Conservation (phyloP, 2,888 invertebrate genomes). For the Phalera bucephala region DNA sequence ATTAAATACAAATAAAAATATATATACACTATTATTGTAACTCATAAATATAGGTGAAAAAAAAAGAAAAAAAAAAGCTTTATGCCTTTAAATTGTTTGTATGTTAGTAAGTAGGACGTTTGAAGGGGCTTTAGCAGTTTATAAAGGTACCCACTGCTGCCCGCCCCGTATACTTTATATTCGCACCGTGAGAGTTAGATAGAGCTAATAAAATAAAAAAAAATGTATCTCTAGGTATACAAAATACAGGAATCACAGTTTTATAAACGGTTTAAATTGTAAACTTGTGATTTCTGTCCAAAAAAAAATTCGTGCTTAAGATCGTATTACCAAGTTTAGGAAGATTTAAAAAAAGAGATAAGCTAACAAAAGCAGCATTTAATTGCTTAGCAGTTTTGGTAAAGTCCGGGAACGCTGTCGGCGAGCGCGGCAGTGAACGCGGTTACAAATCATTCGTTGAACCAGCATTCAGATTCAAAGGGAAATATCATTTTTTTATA, state of each 20-base stretch:
- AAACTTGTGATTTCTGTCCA: constrained; percentile 43
- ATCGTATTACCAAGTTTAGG: constrained; percentile 65
- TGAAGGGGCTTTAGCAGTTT: constrained; percentile 57
- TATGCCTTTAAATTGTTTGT: constrained; percentile 79
- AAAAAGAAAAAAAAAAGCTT: constrained; percentile 72
- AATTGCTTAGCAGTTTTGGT: constrained; percentile 63
- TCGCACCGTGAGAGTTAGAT: constrained; percentile 75
- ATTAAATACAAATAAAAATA: constrained; percentile 81
- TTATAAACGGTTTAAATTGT: constrained; percentile 29
- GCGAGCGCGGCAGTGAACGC: constrained; percentile 39
- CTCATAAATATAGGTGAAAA: constrained; percentile 72
- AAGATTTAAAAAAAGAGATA: constrained; percentile 48
- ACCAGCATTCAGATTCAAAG: constrained; percentile 20
- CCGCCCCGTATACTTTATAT: constrained; percentile 57
- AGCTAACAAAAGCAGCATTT: constrained; percentile 44
- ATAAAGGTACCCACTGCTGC: constrained; percentile 62
- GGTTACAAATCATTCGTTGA: constrained; percentile 37
- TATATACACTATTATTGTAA: constrained; percentile 80
- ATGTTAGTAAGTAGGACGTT: constrained; percentile 70
- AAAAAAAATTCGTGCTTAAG: constrained; percentile 68
- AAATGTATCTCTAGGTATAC: constrained; percentile 53
- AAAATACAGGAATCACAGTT: constrained; percentile 41
- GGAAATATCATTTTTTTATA: constrained; percentile 37
- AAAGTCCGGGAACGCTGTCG: constrained; percentile 63
- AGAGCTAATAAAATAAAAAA: constrained; percentile 66